phyloP scores from a whole-genome alignment of 2,888 invertebrate genomes.

The Amblyteles armatorius region DNA sequence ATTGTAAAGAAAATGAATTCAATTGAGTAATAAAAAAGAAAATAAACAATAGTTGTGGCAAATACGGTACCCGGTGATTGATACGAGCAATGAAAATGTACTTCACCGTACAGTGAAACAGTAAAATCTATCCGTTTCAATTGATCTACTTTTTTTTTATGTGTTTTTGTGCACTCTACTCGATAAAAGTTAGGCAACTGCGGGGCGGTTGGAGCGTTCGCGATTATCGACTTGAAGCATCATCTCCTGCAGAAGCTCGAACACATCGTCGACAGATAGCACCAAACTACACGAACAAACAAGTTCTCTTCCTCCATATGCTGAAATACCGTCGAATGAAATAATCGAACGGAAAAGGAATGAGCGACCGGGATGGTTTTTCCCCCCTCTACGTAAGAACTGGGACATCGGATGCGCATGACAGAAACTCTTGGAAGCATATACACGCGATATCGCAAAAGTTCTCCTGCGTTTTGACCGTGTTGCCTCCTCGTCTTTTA shows the following conservation, averaged over 20 bases:
- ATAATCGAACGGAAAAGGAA: constrained; percentile 40
- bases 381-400: constrained; percentile 27
- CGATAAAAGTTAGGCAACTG: constrained; percentile 12
- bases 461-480: constrained; percentile 14
- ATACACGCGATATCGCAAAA: constrained; percentile 27
- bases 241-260: constrained; percentile 38
- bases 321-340: constrained; percentile 40
- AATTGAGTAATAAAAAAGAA: constrained; percentile 38
- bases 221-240: constrained; percentile 55
- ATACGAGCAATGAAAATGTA: background rate
- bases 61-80: background rate
- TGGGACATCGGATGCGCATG: constrained; percentile 48
- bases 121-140: background rate
- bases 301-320: constrained; percentile 13
- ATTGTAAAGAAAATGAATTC: constrained; percentile 41
- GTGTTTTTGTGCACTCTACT: background rate
- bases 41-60: background rate
- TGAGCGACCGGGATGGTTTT: constrained; percentile 18
- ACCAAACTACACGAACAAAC: constrained; percentile 35
- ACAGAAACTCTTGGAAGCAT: constrained; percentile 31
- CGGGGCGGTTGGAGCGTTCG: background rate
- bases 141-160: constrained; percentile 2
- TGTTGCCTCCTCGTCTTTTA: background rate
- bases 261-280: constrained; percentile 35
- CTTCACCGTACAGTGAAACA: background rate